A percentile compares a stretch with the other conserved stretches of the same genome.
Evolutionary conservation across 2,888 invertebrate genomes (phyloP).

Genomic region (Tanaodytes sp.): DNA sequence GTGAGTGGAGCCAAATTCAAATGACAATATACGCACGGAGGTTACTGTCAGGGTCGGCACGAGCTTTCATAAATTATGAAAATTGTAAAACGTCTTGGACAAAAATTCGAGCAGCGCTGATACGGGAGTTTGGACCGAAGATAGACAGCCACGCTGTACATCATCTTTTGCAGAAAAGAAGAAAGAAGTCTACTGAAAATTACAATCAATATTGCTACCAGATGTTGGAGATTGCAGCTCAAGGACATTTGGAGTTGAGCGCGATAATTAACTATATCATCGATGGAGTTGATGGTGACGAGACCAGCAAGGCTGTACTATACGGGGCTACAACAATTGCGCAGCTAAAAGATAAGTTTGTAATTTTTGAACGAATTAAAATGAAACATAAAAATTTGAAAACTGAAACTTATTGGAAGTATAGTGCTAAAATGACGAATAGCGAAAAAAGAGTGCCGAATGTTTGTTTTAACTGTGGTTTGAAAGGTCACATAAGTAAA

Average conservation of each 20-base stretch:
- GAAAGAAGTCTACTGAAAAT: conserved; percentile 26
- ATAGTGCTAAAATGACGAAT: not conserved
- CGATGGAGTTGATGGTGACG: conserved; percentile 27
- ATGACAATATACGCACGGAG: not conserved
- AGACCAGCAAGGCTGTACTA: conserved; percentile 30
- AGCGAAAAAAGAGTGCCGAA: not conserved
- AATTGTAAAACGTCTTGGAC: not conserved
- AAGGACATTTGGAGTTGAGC: conserved; percentile 30
- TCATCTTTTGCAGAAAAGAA: conserved; percentile 23
- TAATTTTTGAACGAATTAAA: conserved; percentile 22
- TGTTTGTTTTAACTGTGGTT: conserved; percentile 27
- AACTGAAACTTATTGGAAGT: not conserved
- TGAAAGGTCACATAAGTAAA: conserved; percentile 12
- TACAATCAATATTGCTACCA: conserved; percentile 40
- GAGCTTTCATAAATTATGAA: not conserved
- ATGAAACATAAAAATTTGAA: conserved; percentile 9
- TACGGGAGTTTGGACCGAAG: not conserved
- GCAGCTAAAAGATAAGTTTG: conserved; percentile 35
- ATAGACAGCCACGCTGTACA: conserved; percentile 4
- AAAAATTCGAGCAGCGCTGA: not conserved
- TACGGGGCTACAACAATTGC: conserved; percentile 33
- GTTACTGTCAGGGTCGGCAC: not conserved
- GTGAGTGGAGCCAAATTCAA: not conserved
- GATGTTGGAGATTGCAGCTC: conserved; percentile 38
- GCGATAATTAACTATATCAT: conserved; percentile 30